Evolutionary conservation across 2,797 vertebrate genomes (phyloP).

Genomic region (Enteromius unitaeniatus): DNA sequence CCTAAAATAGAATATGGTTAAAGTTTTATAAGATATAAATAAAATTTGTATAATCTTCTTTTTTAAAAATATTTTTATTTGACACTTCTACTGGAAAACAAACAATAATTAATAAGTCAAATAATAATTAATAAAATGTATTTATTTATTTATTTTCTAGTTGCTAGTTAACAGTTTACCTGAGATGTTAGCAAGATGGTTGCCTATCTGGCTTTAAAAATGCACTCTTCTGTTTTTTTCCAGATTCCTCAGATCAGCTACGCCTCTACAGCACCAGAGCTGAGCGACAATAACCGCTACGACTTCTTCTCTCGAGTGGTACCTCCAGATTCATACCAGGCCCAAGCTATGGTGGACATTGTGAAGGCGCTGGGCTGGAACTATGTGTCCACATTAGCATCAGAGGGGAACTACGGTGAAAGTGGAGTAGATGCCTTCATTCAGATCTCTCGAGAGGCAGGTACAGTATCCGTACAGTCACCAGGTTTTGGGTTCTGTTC

Average conservation of each 20-base stretch:
- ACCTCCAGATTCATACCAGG: constrained; percentile 92
- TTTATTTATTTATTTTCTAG: not conserved
- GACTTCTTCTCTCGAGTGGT: constrained; percentile 93
- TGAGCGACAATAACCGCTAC: constrained; percentile 89
- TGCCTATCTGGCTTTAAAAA: not conserved
- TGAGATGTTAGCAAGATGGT: not conserved
- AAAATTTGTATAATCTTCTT: no score
- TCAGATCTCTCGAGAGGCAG: constrained; percentile 89
- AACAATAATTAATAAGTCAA: no score
- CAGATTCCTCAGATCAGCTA: constrained; percentile 96
- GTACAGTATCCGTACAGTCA: constrained; percentile 65
- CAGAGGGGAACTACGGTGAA: constrained; percentile 91
- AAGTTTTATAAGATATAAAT: no score
- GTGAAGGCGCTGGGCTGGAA: constrained; percentile 90
- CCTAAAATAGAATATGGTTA: no score
- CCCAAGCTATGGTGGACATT: constrained; percentile 92
- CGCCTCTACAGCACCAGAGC: constrained; percentile 89
- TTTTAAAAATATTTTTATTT: no score
- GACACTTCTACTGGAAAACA: not conserved
- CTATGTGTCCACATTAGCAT: constrained; percentile 91
- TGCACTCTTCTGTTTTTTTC: constrained; percentile 46
- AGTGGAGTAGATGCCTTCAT: constrained; percentile 91
- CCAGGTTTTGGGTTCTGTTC: not conserved
- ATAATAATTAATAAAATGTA: no score
- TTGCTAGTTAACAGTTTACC: not conserved